Evolutionary conservation across 2,113 vertebrate genomes (phyloP).

Genomic region (Tachysurus vachellii): DNA sequence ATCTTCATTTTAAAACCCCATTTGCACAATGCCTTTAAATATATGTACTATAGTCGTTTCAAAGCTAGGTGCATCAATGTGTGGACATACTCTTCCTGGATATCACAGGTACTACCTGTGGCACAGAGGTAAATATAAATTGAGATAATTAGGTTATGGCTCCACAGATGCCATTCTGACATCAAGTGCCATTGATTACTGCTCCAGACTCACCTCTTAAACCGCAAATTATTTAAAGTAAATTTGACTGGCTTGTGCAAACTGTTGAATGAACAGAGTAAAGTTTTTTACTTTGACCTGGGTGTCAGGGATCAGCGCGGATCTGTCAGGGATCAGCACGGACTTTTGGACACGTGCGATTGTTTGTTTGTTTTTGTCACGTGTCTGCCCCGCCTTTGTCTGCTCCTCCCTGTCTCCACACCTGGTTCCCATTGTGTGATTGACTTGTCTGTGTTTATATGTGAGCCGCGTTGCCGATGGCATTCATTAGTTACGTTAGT

Average conservation of each 20-base stretch:
- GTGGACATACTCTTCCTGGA: slow-evolving; percentile 42
- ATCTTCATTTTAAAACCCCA: background rate
- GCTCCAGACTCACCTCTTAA: slow-evolving; percentile 46
- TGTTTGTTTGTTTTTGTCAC: no score
- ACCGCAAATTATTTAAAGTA: slow-evolving; percentile 41
- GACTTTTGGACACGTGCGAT: no score
- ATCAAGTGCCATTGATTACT: slow-evolving; percentile 53
- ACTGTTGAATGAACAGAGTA: slow-evolving; percentile 57
- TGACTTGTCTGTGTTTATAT: no score
- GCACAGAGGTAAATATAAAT: slow-evolving; percentile 52
- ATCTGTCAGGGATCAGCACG: no score
- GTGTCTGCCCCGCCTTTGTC: no score
- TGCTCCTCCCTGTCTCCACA: no score
- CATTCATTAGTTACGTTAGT: no score
- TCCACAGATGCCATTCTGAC: slow-evolving; percentile 52
- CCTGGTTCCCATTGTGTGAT: no score
- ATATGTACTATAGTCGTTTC: slow-evolving; percentile 11
- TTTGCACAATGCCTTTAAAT: background rate
- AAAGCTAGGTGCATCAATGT: slow-evolving; percentile 39
- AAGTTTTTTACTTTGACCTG: slow-evolving; percentile 52
- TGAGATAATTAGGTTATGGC: slow-evolving; percentile 60
- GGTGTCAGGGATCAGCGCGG: no score
- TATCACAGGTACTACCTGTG: slow-evolving; percentile 54
- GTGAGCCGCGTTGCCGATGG: no score
- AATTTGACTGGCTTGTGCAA: slow-evolving; percentile 45